phyloP scores from a whole-genome alignment of 2,797 vertebrate genomes.

The Presbytis comata region DNA sequence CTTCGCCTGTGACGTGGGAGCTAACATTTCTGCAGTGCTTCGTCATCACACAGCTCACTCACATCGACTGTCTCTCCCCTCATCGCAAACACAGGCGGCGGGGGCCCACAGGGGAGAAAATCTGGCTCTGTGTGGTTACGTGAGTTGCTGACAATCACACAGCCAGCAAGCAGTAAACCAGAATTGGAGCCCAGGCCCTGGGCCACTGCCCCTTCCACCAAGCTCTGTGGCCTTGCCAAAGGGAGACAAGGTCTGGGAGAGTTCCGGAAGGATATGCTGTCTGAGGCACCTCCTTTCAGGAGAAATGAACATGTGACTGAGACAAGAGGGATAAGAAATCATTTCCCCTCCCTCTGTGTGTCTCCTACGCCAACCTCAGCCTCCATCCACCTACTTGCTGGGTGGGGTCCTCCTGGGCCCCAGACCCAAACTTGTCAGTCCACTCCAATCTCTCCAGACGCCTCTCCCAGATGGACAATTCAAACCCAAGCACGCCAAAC shows the following conservation, averaged over 20 bases:
- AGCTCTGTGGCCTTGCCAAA: background rate
- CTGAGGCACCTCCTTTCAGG: background rate
- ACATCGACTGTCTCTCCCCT: fast-evolving
- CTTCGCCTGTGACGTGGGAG: fast-evolving
- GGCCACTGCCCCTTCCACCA: background rate
- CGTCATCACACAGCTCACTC: fast-evolving
- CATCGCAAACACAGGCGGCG: fast-evolving
- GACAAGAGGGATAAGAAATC: fast-evolving
- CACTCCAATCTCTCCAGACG: background rate
- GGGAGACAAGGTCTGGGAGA: background rate
- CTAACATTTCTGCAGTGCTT: fast-evolving
- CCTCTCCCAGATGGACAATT: background rate
- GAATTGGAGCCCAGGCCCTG: background rate
- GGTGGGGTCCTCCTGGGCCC: background rate
- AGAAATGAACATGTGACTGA: background rate
- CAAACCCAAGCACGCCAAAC: background rate
- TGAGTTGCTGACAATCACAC: background rate
- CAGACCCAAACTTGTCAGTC: background rate
- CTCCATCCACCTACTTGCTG: background rate
- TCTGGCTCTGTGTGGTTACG: fast-evolving
- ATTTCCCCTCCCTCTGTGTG: background rate
- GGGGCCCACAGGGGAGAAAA: too few species aligned
- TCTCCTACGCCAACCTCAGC: background rate
- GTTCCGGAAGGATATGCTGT: fast-evolving
- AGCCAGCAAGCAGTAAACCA: background rate